Conservation (phyloP, 1,140 invertebrate genomes). For the Dinoponera quadriceps region DNA sequence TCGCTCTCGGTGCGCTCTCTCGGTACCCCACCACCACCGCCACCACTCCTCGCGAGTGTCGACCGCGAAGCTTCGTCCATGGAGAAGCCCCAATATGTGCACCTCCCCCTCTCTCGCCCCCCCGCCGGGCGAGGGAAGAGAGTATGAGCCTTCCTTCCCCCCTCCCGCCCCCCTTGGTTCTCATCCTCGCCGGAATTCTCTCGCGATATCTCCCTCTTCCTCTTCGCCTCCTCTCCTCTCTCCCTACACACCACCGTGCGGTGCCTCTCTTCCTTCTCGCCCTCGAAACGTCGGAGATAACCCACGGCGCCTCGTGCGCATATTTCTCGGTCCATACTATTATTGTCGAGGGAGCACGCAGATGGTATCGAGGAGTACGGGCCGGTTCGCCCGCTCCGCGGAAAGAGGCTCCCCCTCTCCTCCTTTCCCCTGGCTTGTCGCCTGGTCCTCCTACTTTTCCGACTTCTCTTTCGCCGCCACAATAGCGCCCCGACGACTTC, state of each 20-base stretch:
- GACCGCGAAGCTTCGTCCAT: slow-evolving; percentile 20
- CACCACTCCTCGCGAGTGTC: slow-evolving; percentile 21
- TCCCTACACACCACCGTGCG: not conserved
- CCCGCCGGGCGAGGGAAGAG: not conserved
- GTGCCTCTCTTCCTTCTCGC: slow-evolving; percentile 41
- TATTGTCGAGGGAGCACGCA: slow-evolving; percentile 69
- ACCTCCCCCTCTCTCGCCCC: slow-evolving; percentile 4
- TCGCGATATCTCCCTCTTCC: slow-evolving; percentile 18
- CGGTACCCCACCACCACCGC: not conserved
- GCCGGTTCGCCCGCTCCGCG: slow-evolving; percentile 69
- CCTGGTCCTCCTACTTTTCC: slow-evolving; percentile 15
- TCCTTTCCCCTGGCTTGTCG: slow-evolving; percentile 14
- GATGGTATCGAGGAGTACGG: slow-evolving; percentile 70
- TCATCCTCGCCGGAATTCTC: slow-evolving; percentile 44
- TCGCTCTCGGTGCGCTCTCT: slow-evolving; percentile 36
- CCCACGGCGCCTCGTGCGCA: slow-evolving; percentile 66
- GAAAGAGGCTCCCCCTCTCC: slow-evolving; percentile 62
- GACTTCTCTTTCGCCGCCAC: slow-evolving; percentile 19
- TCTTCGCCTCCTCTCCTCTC: slow-evolving; percentile 26
- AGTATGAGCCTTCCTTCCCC: slow-evolving; percentile 12
- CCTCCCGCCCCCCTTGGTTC: slow-evolving; percentile 28
- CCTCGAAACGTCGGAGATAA: slow-evolving; percentile 58
- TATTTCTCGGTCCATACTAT: slow-evolving; percentile 77
- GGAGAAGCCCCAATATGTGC: slow-evolving; percentile 48
- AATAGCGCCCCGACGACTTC: not conserved